Base-by-base conservation (phyloP, 2,888 invertebrate species). In the Pedicia rivosa region DNA sequence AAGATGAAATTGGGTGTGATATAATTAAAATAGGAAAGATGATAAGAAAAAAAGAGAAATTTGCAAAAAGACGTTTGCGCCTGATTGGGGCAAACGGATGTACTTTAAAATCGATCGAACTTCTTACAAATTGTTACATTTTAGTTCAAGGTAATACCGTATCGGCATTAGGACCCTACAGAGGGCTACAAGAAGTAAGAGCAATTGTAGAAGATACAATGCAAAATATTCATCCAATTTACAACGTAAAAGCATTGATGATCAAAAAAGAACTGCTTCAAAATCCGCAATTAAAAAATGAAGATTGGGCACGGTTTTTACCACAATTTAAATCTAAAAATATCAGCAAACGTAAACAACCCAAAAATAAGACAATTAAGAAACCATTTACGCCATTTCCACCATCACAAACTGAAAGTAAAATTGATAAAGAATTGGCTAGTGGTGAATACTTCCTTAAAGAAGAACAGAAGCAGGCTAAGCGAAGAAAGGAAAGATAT, bases 201-300 rank as follows among this genome's bases (percentile, higher is more conserved):
- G 76, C 82, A 48, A 86, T 99, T 50, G 86, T 88, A 2, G 80
- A 83, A 53, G 97, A 98, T 49, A 94, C 94, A 1, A 95, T 99
- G 95, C 88, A 87, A 54, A 98, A 99, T 59, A 74, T 98, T 38
- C 98, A 99, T 66, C 98, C 98, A 2, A 90, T 98, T 57, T 97
- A 95, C 55, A 95, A 94, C 52, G 92, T 98, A 2, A 87, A 95
- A 65, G 82, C 88, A 3, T 62, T 98, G 35, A 97, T 98, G 95
- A 94, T 99, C 35, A 97, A 97, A 57, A 70, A 80, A 47, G 95
- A 98, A 61, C 62, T 98, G 38, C 80, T 83, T 50, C 94, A 92
- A 62, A 90, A 98, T 66, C 84, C 92, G 0, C 78, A 77, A 51
- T 57, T 98, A 37, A 82, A 79, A 55, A 78, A 87, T 58, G 92